Conservation (phyloP, 2,113 vertebrate genomes). For the Vicugna pacos region DNA sequence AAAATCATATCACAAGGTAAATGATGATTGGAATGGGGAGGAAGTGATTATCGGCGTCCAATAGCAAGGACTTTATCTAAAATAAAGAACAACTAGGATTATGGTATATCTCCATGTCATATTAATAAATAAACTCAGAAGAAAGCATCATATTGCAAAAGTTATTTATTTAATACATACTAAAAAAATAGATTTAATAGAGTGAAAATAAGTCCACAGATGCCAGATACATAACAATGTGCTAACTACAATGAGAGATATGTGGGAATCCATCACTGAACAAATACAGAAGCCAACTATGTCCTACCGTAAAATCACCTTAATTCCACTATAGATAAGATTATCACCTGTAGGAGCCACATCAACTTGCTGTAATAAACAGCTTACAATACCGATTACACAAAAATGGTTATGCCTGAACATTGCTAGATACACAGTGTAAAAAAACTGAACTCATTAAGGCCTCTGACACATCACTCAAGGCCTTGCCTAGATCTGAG, state of each 20-base stretch:
- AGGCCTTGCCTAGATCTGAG: neutral
- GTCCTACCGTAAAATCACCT: neutral
- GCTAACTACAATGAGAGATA: slow-evolving; percentile 9
- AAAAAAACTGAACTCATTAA: neutral
- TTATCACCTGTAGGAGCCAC: neutral
- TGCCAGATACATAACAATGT: neutral
- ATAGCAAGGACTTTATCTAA: neutral
- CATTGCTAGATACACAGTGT: neutral
- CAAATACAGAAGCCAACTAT: neutral
- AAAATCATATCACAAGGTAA: neutral
- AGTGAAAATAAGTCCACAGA: neutral
- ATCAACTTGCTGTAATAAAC: neutral
- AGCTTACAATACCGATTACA: neutral
- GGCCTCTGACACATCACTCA: neutral
- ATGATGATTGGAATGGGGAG: neutral
- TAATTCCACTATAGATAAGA: neutral
- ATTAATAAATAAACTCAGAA: neutral
- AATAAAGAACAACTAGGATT: neutral
- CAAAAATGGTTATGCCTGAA: neutral
- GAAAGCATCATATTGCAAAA: neutral
- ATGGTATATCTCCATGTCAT: neutral
- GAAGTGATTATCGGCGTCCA: neutral
- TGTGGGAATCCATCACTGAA: neutral
- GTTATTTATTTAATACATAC: neutral
- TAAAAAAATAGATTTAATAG: neutral